Conservation (phyloP, 2,797 vertebrate genomes). For the Ptychadena robeensis region DNA sequence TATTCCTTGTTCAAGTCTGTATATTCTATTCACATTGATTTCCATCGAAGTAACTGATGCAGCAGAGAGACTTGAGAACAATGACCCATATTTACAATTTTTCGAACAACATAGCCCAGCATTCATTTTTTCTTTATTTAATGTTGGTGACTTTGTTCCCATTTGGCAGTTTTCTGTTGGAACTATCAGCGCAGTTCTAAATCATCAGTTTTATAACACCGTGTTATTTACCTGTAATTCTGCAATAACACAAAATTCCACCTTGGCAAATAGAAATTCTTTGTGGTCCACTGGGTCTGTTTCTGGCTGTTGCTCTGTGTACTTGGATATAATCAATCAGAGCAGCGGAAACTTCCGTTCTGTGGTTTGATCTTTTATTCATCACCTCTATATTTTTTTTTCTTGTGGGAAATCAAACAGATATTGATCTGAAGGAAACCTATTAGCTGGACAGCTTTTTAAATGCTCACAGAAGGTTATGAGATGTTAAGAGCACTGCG, state of each 20-base stretch:
- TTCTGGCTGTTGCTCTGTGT: background rate
- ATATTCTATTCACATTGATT: no score
- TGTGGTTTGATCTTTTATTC: conserved; percentile 47
- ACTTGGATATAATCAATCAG: conserved; percentile 29
- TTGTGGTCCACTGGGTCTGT: conserved; percentile 1
- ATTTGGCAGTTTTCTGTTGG: background rate
- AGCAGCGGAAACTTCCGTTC: conserved; percentile 16
- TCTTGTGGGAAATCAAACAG: conserved; percentile 54
- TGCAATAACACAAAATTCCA: background rate
- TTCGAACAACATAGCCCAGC: no score
- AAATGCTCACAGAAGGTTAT: conserved; percentile 25
- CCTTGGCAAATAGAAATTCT: conserved; percentile 2
- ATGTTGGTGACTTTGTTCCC: no score
- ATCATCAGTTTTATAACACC: background rate
- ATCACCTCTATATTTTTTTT: conserved; percentile 24
- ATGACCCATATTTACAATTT: no score
- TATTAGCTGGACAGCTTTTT: conserved; percentile 32
- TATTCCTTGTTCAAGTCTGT: no score
- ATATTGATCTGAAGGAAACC: conserved; percentile 47
- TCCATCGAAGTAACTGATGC: no score
- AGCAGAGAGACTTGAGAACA: no score
- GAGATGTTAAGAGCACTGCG: conserved; percentile 10
- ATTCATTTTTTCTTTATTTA: no score
- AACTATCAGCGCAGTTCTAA: background rate
- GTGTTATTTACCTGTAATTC: conserved; percentile 10